Base-by-base conservation (phyloP, 2,888 invertebrate genomes). In the Pterobdella sp. region DNA sequence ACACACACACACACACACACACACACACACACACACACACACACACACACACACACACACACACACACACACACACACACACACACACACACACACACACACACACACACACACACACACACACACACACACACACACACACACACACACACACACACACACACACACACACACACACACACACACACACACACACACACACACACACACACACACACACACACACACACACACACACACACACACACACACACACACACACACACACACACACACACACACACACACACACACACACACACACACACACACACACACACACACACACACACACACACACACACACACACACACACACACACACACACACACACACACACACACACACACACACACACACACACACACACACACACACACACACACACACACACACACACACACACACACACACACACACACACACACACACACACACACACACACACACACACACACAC, bases 181-280 rank as follows among this genome's bases (percentile, higher is more conserved):
- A 65, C 65, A 65, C 35, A 65, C 65, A 65, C 35, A 65, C 65
- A 65, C 35, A 65, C 65, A 65, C 35, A 65, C 65, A 65, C 35
- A 65, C 65, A 65, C 35, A 65, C 65, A 65, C 35, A 65, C 65
- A 65, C 35, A 65, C 65, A 65, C 35, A 65, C 65, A 65, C n/a
- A n/a, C n/a, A n/a, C n/a, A n/a, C n/a, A n/a, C n/a, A 65, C 32
- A 10, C 31, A 35, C 29, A 29, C 18, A 31, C 63, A 49, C 69
- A 32, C 36, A 36, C 26, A 72, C 42, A 42, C 42, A 42, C 18
- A 42, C 42, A 42, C 18, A 42, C 42, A 42, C 42, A 42, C 42
- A 42, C 42, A 42, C 42, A 42, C 18, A 42, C 42, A 42, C 18
- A 42, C 42, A 42, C 18, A 42, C 18, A 42, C 42, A 18, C 42